Evolutionary conservation across 2,888 invertebrate genomes (phyloP).

Genomic region (Papilio protenor): DNA sequence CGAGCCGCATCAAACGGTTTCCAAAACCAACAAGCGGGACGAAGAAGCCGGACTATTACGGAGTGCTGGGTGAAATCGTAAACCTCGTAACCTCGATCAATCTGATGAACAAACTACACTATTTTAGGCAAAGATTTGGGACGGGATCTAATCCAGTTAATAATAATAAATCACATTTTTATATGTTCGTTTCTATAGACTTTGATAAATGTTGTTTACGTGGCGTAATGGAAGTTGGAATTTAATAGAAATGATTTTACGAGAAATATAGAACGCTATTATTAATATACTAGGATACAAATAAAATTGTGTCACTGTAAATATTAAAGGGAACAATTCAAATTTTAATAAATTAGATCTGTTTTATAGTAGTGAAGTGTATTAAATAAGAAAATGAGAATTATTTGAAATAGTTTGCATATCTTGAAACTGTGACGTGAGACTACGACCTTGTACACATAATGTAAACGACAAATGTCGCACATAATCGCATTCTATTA

Average conservation of each 20-base stretch:
- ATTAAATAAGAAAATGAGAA: neutral
- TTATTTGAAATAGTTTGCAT: neutral
- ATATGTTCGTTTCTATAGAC: neutral
- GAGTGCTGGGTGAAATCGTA: slow-evolving; percentile 73
- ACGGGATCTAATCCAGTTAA: slow-evolving; percentile 5
- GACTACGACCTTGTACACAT: slow-evolving; percentile 67
- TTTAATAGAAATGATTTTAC: neutral
- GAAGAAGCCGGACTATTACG: slow-evolving; percentile 60
- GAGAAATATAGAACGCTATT: neutral
- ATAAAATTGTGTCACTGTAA: neutral
- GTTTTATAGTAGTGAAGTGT: neutral
- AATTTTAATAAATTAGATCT: neutral
- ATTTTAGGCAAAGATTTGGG: slow-evolving; percentile 47
- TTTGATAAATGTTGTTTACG: neutral
- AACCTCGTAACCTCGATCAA: slow-evolving; percentile 73
- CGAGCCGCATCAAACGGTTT: slow-evolving; percentile 60
- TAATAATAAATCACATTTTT: slow-evolving; percentile 2
- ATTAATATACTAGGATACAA: neutral
- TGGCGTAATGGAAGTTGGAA: neutral
- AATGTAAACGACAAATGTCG: slow-evolving; percentile 64
- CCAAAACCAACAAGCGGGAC: slow-evolving; percentile 68
- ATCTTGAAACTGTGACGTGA: slow-evolving; percentile 50
- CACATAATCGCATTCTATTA: slow-evolving; percentile 78
- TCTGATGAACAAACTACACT: slow-evolving; percentile 54
- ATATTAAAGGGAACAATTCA: neutral